Evolutionary conservation across 2,888 invertebrate genomes (phyloP).

Genomic region (Drosophila formosana): DNA sequence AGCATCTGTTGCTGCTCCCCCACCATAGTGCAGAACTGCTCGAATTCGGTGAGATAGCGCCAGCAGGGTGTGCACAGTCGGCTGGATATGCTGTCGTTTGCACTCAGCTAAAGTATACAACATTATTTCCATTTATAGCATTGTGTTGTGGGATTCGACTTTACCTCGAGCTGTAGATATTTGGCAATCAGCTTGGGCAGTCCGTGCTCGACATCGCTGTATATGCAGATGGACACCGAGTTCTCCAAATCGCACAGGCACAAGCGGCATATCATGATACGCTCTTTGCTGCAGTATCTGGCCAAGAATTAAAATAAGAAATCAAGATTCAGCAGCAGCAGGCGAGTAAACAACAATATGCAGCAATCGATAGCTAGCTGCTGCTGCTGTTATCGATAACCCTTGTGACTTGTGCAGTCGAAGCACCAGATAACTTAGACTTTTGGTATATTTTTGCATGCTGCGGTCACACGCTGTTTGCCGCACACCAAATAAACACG

Average conservation of each 20-base stretch:
- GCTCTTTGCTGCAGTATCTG: background rate
- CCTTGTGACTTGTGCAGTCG: constrained; percentile 2
- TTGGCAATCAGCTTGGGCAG: constrained; percentile 59
- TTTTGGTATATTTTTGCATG: background rate
- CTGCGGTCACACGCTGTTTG: background rate
- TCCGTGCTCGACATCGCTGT: constrained; percentile 45
- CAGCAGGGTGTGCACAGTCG: constrained; percentile 62
- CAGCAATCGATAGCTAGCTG: constrained; percentile 8
- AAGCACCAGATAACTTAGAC: background rate
- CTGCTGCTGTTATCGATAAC: constrained; percentile 6
- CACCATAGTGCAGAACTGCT: constrained; percentile 69
- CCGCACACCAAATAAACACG: constrained; percentile 5
- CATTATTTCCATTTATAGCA: constrained; percentile 1
- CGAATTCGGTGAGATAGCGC: constrained; percentile 57
- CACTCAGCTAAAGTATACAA: constrained; percentile 41
- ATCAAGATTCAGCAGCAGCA: background rate
- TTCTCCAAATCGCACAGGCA: constrained; percentile 61
- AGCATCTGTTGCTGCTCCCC: constrained; percentile 62
- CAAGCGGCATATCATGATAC: constrained; percentile 73
- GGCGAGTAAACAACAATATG: constrained; percentile 27
- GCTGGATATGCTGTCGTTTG: constrained; percentile 63
- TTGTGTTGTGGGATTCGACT: background rate
- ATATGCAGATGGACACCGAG: constrained; percentile 43
- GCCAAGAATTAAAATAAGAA: constrained; percentile 6
- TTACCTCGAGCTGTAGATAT: constrained; percentile 48